Evolutionary conservation across 2,888 invertebrate genomes (phyloP).

Genomic region (Rugalucina vietnamica): DNA sequence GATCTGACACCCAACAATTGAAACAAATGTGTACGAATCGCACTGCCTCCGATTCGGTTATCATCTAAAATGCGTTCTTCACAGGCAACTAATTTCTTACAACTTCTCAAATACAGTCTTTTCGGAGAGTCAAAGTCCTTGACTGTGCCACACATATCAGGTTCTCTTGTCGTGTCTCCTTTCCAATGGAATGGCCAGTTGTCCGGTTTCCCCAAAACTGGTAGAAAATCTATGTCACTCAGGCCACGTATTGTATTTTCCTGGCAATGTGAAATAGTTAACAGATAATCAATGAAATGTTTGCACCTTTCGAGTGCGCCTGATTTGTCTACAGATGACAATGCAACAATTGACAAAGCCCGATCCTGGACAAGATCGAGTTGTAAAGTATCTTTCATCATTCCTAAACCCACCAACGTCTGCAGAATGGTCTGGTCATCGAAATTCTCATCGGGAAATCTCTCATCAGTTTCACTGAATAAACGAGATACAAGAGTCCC

Average conservation of each 20-base stretch:
- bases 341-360: neutral
- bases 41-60: no score
- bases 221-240: conserved; percentile 34
- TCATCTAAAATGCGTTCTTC: conserved; percentile 1
- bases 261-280: neutral
- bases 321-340: neutral
- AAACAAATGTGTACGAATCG: no score
- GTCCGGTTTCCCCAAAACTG: conserved; percentile 57
- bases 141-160: neutral
- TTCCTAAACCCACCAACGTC: neutral
- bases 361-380: neutral
- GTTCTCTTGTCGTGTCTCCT: neutral
- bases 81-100: neutral
- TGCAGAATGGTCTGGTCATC: neutral
- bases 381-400: conserved; percentile 2
- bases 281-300: neutral
- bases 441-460: neutral
- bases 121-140: neutral
- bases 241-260: neutral
- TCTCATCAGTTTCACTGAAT: neutral
- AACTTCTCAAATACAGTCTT: neutral
- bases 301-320: neutral
- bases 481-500: neutral
- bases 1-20: no score
- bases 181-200: conserved; percentile 49